Conservation (phyloP, 2,113 vertebrate genomes). For the Sylvietta virens region DNA sequence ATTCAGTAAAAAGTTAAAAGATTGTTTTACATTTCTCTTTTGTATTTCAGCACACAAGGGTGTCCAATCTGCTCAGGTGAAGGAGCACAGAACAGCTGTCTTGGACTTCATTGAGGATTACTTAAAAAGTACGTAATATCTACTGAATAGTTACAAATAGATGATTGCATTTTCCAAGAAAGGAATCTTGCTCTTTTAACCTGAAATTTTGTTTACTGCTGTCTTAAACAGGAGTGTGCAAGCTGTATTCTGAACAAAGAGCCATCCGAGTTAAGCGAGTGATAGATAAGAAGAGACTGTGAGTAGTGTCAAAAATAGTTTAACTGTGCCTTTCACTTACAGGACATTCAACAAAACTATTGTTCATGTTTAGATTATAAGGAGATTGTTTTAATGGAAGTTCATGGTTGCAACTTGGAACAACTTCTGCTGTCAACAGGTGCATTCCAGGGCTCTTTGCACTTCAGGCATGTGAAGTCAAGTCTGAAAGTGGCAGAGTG, state of each 20-base stretch:
- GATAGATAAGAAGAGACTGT: conserved; percentile 96
- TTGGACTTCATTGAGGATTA: conserved; percentile 90
- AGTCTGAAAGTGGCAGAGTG: not conserved
- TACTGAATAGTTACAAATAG: not conserved
- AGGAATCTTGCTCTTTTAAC: not conserved
- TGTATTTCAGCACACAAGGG: conserved; percentile 81
- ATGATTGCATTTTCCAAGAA: not conserved
- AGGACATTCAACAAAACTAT: not conserved
- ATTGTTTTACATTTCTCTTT: not conserved
- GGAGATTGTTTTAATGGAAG: not conserved
- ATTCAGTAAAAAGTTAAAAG: not conserved
- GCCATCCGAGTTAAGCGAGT: conserved; percentile 91
- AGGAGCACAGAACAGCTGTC: conserved; percentile 86
- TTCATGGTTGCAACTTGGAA: not conserved
- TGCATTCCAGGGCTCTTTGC: not conserved
- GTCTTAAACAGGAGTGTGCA: conserved; percentile 84
- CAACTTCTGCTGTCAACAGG: not conserved
- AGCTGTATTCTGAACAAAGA: conserved; percentile 95
- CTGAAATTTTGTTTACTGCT: not conserved
- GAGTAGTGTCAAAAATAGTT: conserved; percentile 65
- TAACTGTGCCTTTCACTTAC: not conserved
- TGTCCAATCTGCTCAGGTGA: conserved; percentile 82
- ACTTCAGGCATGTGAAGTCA: not conserved
- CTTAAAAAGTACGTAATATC: conserved; percentile 81
- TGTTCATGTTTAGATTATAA: not conserved